Conservation (phyloP, 2,797 vertebrate species). For the Pangasius larnaudii region DNA sequence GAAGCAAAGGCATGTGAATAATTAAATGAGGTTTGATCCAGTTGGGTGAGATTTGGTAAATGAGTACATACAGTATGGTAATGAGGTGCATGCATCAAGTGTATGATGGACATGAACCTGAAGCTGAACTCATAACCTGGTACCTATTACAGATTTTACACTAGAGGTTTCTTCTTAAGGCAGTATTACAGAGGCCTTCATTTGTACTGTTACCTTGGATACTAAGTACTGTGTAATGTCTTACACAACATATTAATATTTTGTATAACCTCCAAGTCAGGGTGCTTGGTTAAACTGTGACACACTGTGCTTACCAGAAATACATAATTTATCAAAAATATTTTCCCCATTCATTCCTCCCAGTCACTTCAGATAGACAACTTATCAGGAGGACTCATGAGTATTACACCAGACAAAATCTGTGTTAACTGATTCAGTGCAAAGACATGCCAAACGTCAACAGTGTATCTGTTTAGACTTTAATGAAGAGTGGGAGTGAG, state of each 20-base stretch:
- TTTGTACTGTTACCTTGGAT: constrained; percentile 34
- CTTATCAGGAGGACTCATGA: not conserved
- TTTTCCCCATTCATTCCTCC: not conserved
- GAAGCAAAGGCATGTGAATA: not conserved
- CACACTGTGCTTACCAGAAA: constrained; percentile 10
- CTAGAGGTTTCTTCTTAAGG: not conserved
- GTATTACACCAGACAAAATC: constrained; percentile 4
- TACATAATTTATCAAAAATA: not conserved
- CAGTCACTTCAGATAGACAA: not conserved
- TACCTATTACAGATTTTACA: not conserved
- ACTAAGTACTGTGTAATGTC: not conserved
- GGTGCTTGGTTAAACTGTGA: not conserved
- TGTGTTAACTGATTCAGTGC: constrained; percentile 33
- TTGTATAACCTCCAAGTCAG: not conserved
- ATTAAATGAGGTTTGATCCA: not conserved
- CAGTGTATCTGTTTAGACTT: constrained; percentile 12
- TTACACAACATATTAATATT: not conserved
- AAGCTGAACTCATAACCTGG: not conserved
- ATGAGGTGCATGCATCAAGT: not conserved
- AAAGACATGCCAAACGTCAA: constrained; percentile 22
- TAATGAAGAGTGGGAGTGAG: constrained; percentile 28
- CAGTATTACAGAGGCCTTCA: not conserved
- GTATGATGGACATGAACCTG: not conserved
- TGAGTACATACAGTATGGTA: not conserved
- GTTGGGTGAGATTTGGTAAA: not conserved